These are phyloP conservation scores for Petrolisthes manimaculis DNA, from an alignment of 2,888 invertebrate species.

Conservation along the genomic window DNA sequence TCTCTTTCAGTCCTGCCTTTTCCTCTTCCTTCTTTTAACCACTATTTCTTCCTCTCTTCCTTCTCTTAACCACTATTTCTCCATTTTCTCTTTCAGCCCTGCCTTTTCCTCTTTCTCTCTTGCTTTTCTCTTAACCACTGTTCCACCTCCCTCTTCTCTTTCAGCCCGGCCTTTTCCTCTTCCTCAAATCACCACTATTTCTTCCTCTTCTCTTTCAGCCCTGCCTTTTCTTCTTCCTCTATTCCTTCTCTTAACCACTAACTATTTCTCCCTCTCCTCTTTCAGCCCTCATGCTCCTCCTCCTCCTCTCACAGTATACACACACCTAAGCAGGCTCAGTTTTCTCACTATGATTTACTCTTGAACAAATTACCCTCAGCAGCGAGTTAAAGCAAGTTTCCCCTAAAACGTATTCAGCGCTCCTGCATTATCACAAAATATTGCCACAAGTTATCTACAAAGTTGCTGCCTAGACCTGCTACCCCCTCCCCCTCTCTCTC, in stretches of 20 bases:
- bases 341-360: slow-evolving; percentile 49
- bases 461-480: slow-evolving; percentile 37
- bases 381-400: slow-evolving; percentile 49
- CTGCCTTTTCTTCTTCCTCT: neutral
- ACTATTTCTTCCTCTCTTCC: neutral
- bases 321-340: slow-evolving; percentile 39
- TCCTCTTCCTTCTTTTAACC: neutral
- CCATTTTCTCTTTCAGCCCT: neutral
- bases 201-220: neutral
- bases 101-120: neutral
- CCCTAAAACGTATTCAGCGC: slow-evolving; percentile 57
- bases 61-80: neutral
- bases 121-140: neutral
- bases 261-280: neutral
- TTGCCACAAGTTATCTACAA: slow-evolving; percentile 60
- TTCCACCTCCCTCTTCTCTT: neutral
- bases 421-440: slow-evolving; percentile 57
- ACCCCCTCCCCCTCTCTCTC: neutral
- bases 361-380: slow-evolving; percentile 49
- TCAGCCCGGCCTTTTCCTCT: neutral
- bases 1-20: neutral
- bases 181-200: neutral
- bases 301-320: neutral
- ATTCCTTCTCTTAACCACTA: neutral
- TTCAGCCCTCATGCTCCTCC: neutral